These are phyloP conservation scores for Halcyon smyrnensis DNA, from an alignment of 2,797 vertebrate genomes.

Conservation along the genomic window DNA sequence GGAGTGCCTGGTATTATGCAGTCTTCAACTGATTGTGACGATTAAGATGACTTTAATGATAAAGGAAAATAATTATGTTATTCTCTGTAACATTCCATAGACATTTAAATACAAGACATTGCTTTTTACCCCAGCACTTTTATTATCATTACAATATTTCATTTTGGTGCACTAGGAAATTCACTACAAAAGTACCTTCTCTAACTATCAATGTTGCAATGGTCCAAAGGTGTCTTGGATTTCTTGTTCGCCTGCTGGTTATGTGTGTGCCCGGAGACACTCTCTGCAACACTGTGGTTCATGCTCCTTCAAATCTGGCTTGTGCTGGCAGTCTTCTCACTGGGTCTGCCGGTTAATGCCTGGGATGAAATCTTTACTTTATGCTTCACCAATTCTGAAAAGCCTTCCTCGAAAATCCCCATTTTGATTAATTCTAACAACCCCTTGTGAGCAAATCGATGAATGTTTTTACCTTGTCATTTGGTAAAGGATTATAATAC, in stretches of 20 bases:
- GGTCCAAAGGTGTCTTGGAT: background rate
- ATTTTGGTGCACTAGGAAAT: background rate
- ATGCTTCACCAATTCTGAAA: background rate
- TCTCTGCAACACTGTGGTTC: background rate
- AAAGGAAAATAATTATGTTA: background rate
- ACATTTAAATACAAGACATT: background rate
- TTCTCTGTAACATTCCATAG: background rate
- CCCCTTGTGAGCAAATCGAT: background rate
- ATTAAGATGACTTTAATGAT: background rate
- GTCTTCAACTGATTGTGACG: background rate
- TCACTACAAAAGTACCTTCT: background rate
- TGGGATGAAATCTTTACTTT: background rate
- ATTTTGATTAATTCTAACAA: background rate
- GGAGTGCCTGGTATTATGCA: background rate
- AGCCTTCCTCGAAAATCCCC: background rate
- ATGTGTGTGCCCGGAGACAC: rapidly evolving
- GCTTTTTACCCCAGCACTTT: background rate
- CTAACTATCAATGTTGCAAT: background rate
- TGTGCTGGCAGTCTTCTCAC: background rate
- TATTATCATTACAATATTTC: background rate
- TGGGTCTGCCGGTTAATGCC: background rate
- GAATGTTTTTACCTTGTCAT: background rate
- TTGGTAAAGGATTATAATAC: background rate
- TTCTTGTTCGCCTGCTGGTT: background rate
- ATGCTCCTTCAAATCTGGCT: background rate